These are phyloP conservation scores for Sinella curviseta DNA, from an alignment of 1,140 invertebrate genomes.

Conservation along the genomic window DNA sequence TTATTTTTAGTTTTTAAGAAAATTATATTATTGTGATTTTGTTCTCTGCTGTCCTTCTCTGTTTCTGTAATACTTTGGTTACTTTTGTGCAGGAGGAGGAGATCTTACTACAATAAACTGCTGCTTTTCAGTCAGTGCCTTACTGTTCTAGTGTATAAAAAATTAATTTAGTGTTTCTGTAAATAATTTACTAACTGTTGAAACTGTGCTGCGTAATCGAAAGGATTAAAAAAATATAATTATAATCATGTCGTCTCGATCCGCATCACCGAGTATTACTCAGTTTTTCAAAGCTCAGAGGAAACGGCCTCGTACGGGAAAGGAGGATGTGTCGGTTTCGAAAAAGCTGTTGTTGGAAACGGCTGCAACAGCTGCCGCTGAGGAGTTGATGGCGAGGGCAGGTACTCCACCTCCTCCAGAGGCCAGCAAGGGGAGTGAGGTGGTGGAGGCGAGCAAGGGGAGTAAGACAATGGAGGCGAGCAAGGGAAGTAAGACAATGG, in stretches of 20 bases:
- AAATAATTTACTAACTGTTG: too few species aligned
- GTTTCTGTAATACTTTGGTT: too few species aligned
- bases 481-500: background rate
- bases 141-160: too few species aligned
- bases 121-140: too few species aligned
- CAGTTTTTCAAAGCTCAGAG: constrained; percentile 2
- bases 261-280: background rate
- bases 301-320: background rate
- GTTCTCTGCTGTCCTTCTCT: too few species aligned
- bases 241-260: background rate
- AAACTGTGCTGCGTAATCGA: too few species aligned
- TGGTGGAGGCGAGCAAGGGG: background rate
- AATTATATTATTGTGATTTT: too few species aligned
- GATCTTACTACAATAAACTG: too few species aligned
- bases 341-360: background rate
- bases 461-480: background rate
- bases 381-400: background rate
- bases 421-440: background rate
- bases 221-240: too few species aligned
- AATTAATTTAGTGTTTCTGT: too few species aligned
- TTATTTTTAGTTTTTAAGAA: too few species aligned
- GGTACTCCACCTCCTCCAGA: background rate
- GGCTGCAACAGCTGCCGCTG: background rate
- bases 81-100: too few species aligned
- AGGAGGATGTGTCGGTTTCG: background rate